Conservation (phyloP, 1,140 invertebrate genomes). For the Lethrus apterus region DNA sequence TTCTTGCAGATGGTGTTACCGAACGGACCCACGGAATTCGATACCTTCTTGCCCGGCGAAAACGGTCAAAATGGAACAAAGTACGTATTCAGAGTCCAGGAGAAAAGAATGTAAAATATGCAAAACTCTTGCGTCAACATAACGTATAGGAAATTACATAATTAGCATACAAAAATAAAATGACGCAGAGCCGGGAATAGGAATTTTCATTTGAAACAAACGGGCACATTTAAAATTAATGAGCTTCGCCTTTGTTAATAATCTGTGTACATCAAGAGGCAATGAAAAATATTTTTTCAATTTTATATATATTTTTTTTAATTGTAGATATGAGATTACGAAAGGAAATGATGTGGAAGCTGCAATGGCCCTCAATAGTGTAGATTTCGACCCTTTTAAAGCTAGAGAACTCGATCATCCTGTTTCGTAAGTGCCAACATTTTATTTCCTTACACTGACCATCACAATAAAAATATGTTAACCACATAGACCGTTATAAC, state of each 20-base stretch:
- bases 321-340: conserved; percentile 56
- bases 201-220: too few relatives aligned
- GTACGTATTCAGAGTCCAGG: too few relatives aligned
- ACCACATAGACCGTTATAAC: neutral
- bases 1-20: conserved; percentile 30
- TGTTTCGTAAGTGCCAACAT: conserved; percentile 78
- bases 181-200: too few relatives aligned
- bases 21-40: conserved; percentile 49
- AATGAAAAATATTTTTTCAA: too few relatives aligned
- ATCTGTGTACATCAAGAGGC: too few relatives aligned
- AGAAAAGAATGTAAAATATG: conserved; percentile 6
- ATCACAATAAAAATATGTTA: neutral
- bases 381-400: conserved; percentile 66
- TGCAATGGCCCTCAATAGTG: conserved; percentile 43
- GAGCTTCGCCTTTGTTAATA: too few relatives aligned
- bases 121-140: neutral
- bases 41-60: conserved; percentile 51
- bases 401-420: conserved; percentile 64
- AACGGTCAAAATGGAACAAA: conserved; percentile 13
- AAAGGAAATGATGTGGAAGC: conserved; percentile 46
- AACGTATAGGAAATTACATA: too few relatives aligned
- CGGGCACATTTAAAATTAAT: too few relatives aligned
- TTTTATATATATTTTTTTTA: conserved; percentile 16
- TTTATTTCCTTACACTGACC: neutral
- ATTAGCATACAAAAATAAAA: too few relatives aligned